Evolutionary conservation across 92 coral and sea anemone species (phyloP).

Genomic region (Epizoanthus scotinus): DNA sequence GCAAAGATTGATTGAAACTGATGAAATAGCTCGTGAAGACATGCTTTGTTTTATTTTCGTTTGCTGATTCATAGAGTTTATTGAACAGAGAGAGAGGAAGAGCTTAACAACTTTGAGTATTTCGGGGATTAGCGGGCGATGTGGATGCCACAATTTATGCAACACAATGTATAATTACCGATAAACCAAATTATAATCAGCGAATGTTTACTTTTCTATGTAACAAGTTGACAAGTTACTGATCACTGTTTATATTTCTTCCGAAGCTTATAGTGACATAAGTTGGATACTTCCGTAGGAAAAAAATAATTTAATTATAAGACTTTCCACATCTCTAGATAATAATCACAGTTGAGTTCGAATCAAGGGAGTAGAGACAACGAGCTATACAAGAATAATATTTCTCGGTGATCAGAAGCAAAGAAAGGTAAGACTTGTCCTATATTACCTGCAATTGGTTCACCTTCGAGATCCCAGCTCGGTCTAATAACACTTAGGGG

Average conservation of each 20-base stretch:
- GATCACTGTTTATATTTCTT: slow-evolving; percentile 10
- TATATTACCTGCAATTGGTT: background rate
- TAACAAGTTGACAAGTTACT: slow-evolving; percentile 2
- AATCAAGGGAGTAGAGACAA: slow-evolving; percentile 9
- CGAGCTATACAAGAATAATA: background rate
- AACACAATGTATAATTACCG: background rate
- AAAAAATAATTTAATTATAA: slow-evolving; percentile 35
- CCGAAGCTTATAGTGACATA: slow-evolving; percentile 30
- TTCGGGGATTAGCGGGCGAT: background rate
- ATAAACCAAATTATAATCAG: background rate
- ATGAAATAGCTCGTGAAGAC: background rate
- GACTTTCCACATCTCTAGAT: slow-evolving; percentile 17
- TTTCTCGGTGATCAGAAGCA: background rate
- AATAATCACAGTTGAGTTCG: slow-evolving; percentile 15
- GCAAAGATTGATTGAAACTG: slow-evolving; percentile 5
- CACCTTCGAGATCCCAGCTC: too few relatives aligned
- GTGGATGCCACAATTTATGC: background rate
- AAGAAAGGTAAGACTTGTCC: background rate
- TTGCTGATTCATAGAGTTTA: background rate
- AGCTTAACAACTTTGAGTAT: background rate
- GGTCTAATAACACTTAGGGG: too few relatives aligned
- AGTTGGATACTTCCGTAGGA: slow-evolving; percentile 37
- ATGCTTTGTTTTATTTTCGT: background rate
- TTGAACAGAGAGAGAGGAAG: too few relatives aligned
- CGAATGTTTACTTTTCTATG: slow-evolving; percentile 2